Evolutionary conservation across 2,888 invertebrate genomes (phyloP).

Genomic region (Drosophila algonquin): DNA sequence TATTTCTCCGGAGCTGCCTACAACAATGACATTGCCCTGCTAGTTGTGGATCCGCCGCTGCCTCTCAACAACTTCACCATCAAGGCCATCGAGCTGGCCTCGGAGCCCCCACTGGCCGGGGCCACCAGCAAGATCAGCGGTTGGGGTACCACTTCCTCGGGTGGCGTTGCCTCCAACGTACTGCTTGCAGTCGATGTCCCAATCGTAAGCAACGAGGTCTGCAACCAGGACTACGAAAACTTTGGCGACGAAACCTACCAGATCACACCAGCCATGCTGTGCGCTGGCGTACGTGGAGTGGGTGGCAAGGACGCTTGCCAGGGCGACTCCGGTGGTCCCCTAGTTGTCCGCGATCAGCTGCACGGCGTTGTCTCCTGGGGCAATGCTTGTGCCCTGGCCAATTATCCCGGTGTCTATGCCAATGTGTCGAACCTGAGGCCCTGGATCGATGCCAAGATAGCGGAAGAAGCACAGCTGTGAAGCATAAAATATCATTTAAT

Average conservation of each 20-base stretch:
- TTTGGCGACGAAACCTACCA: conserved; percentile 18
- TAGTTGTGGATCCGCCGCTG: conserved; percentile 65
- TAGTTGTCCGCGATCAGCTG: conserved; percentile 63
- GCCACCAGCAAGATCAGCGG: conserved; percentile 65
- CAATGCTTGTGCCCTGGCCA: conserved; percentile 65
- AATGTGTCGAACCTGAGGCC: conserved; percentile 54
- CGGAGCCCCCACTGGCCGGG: conserved; percentile 50
- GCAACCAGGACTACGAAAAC: conserved; percentile 61
- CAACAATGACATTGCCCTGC: conserved; percentile 86
- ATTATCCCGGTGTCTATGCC: conserved; percentile 78
- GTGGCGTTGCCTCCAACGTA: conserved; percentile 58
- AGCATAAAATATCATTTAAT: background rate
- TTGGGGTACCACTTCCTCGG: conserved; percentile 71
- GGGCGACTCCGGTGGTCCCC: conserved; percentile 81
- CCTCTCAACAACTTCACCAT: conserved; percentile 76
- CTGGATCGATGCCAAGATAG: conserved; percentile 61
- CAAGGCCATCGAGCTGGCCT: conserved; percentile 64
- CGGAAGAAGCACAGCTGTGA: background rate
- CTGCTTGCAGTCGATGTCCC: conserved; percentile 73
- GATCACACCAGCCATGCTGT: conserved; percentile 77
- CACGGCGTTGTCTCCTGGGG: conserved; percentile 82
- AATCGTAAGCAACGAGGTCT: conserved; percentile 65
- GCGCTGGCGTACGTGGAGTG: conserved; percentile 69
- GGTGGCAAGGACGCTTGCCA: conserved; percentile 80
- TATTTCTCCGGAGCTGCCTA: conserved; percentile 81